phyloP scores from a whole-genome alignment of 2,888 invertebrate species.

The Rhopalosiphum nymphaeae region DNA sequence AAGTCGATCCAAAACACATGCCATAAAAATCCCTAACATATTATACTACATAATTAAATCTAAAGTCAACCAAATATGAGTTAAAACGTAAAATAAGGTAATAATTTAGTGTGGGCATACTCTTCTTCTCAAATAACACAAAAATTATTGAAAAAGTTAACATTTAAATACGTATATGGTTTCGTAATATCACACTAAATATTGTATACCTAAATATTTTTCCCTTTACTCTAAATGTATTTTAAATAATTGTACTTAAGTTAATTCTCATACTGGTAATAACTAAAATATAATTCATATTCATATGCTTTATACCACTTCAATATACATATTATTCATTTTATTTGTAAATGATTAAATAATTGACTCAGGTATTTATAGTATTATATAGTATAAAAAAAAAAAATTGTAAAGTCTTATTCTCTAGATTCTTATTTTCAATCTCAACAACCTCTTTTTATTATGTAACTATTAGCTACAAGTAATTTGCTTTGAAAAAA shows the following conservation, averaged over 20 bases:
- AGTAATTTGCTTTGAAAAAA: not conserved
- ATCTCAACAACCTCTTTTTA: not conserved
- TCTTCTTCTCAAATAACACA: constrained; percentile 52
- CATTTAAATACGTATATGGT: not conserved
- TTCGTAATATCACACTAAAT: not conserved
- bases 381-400: not conserved
- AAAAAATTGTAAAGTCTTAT: not conserved
- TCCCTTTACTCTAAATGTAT: not conserved
- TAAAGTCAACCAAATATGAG: constrained; percentile 25
- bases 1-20: constrained; percentile 59
- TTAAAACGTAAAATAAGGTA: constrained; percentile 34
- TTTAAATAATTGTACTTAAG: not conserved
- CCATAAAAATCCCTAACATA: not conserved
- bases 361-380: not conserved
- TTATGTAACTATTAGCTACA: not conserved
- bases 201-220: constrained; percentile 3
- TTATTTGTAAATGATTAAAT: not conserved
- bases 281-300: not conserved
- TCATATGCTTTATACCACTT: not conserved
- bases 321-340: not conserved
- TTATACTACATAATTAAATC: not conserved
- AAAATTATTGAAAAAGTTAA: constrained; percentile 30
- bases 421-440: constrained; percentile 30
- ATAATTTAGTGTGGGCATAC: constrained; percentile 35
- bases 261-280: not conserved